A percentile compares a stretch with the other conserved stretches of the same genome.
Evolutionary conservation across 2,797 vertebrate genomes (phyloP).

Genomic region (Serranus cabrilla): DNA sequence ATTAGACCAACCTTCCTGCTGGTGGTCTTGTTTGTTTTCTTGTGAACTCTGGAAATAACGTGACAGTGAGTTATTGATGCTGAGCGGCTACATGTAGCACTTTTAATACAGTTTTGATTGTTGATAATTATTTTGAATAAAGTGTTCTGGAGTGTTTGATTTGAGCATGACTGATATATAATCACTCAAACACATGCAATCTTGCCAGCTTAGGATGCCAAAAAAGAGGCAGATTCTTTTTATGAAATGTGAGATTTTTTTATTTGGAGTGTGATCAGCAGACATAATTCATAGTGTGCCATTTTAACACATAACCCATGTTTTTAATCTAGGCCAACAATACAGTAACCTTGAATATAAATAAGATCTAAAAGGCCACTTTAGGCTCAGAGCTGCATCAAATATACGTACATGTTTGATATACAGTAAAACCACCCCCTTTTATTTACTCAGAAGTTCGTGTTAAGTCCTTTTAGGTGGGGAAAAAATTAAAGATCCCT

Average conservation of each 20-base stretch:
- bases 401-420: conserved; percentile 9
- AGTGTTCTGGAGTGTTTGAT: conserved; percentile 60
- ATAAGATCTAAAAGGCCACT: conserved; percentile 54
- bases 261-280: conserved; percentile 67
- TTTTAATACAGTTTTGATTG: conserved; percentile 57
- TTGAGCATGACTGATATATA: background rate
- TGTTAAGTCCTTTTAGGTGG: background rate
- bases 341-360: conserved; percentile 27
- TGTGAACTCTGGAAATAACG: conserved; percentile 38
- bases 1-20: conserved; percentile 14
- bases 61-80: conserved; percentile 33
- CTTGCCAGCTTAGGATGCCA: background rate
- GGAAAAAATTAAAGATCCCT: background rate
- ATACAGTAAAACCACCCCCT: background rate
- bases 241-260: conserved; percentile 39
- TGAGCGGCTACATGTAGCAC: conserved; percentile 46
- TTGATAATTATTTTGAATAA: conserved; percentile 73
- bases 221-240: background rate
- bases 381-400: conserved; percentile 21
- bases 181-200: too few species aligned
- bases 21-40: conserved; percentile 41
- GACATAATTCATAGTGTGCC: conserved; percentile 14
- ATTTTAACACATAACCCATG: conserved; percentile 20
- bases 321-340: background rate
- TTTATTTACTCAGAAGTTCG: background rate